Evolutionary conservation across 2,888 invertebrate genomes (phyloP), one percentile per base, ranked within the genome.

Genomic region (Muscina levida): DNA sequence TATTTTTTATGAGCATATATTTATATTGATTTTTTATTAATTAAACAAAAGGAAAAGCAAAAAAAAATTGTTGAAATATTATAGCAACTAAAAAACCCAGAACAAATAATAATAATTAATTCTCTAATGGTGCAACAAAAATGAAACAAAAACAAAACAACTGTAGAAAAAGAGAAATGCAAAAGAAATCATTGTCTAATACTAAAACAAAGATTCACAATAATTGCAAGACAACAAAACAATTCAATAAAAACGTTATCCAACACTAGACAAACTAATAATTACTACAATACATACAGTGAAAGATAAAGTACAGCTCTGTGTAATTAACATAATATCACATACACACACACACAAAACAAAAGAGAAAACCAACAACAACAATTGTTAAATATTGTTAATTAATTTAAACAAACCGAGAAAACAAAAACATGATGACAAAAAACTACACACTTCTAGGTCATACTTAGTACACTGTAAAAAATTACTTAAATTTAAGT

Each of bases 1-100:
- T 82, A 82, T 82, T 82, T 82, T 82, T 82, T 82, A 82, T 82
- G 82, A 79, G 82, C 82, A 79, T 82, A 82, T 82, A 82, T 82
- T 82, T 82, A 79, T 82, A 82, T 79, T 82, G 79, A 77, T 82
- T 79, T 79, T 82, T 77, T 74, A 53, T 56, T 70, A 57, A 66
- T 42, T 76, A 76, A 74, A 53, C 22, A 6, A 51, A 62, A 62
- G 26, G 22, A 74, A 75, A 26, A 46, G 68, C 37, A 24, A 13
- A 22, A 31, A 72, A 59, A 39, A 73, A 77, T 67, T 81, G 81
- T 81, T 81, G 71, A 81, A 59, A 77, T 37, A 71, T 71, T 73
- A 81, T 67, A 74, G 57, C 46, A 39, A 62, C 15, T 31, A 67
- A 66, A 67, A 31, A 46, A 48, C 51, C 67, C 13, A 42, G 2